Evolutionary conservation across 2,113 vertebrate genomes (phyloP).

Genomic region (Sciurus niger): DNA sequence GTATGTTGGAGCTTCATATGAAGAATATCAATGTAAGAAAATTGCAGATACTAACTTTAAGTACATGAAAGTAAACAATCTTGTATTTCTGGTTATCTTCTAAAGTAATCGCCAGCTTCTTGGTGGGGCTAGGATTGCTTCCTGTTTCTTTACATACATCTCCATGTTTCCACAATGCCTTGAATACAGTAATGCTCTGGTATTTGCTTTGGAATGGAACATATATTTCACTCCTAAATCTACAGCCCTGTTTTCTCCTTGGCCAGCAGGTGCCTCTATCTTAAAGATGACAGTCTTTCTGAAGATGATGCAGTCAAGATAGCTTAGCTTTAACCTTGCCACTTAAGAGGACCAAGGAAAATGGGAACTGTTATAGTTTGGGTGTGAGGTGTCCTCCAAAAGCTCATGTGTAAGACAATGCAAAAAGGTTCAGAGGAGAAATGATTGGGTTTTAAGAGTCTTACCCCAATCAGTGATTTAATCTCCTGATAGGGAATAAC

Average conservation of each 20-base stretch:
- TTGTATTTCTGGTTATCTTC: not conserved
- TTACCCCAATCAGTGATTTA: too few relatives aligned
- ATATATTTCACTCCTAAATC: not conserved
- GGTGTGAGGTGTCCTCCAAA: too few relatives aligned
- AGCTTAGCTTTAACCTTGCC: not conserved
- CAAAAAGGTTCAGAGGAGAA: too few relatives aligned
- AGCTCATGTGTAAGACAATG: too few relatives aligned
- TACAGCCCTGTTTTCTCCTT: not conserved
- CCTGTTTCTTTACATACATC: not conserved
- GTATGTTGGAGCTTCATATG: not conserved
- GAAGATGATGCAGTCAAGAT: not conserved
- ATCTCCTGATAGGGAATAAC: too few relatives aligned
- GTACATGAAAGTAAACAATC: not conserved
- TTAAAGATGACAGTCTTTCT: not conserved
- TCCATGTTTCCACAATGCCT: not conserved
- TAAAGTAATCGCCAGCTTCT: not conserved
- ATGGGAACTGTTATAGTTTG: not conserved
- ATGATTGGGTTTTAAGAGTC: too few relatives aligned
- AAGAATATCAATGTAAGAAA: slow-evolving; percentile 2
- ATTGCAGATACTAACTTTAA: slow-evolving; percentile 14
- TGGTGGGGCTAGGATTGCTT: not conserved
- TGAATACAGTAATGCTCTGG: not conserved
- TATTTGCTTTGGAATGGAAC: slow-evolving; percentile 16
- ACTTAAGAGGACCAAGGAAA: not conserved
- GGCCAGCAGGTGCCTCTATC: not conserved